These are phyloP conservation scores for Sthenelais limicola DNA, from an alignment of 2,888 invertebrate genomes.

Conservation along the genomic window DNA sequence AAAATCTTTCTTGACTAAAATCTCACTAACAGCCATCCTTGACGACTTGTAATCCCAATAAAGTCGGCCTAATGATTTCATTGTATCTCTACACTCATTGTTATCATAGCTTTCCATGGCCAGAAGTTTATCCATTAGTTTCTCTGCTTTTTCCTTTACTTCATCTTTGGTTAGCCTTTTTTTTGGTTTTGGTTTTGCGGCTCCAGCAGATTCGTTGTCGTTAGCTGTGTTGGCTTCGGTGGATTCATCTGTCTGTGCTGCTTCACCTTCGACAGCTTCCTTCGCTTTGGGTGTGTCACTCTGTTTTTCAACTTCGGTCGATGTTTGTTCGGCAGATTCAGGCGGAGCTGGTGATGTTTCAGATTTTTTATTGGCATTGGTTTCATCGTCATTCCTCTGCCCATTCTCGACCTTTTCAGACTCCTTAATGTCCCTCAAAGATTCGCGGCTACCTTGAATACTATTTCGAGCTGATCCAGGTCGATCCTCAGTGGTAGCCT, in stretches of 20 bases:
- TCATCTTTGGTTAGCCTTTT: background rate
- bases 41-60: slow-evolving; percentile 62
- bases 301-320: background rate
- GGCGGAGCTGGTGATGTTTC: background rate
- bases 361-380: background rate
- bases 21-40: slow-evolving; percentile 57
- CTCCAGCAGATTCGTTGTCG: background rate
- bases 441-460: background rate
- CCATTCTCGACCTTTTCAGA: background rate
- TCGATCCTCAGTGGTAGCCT: background rate
- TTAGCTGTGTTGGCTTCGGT: background rate
- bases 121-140: background rate
- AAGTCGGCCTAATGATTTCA: slow-evolving; percentile 57
- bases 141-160: background rate
- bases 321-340: background rate
- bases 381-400: background rate
- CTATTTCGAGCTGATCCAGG: background rate
- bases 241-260: background rate
- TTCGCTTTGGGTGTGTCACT: background rate
- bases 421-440: background rate
- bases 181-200: background rate
- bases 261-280: background rate
- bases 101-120: slow-evolving; percentile 24
- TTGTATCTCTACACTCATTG: background rate
- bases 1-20: slow-evolving; percentile 59